Evolutionary conservation across 2,113 vertebrate species (phyloP).

Genomic region (Peromyscus polionotus): DNA sequence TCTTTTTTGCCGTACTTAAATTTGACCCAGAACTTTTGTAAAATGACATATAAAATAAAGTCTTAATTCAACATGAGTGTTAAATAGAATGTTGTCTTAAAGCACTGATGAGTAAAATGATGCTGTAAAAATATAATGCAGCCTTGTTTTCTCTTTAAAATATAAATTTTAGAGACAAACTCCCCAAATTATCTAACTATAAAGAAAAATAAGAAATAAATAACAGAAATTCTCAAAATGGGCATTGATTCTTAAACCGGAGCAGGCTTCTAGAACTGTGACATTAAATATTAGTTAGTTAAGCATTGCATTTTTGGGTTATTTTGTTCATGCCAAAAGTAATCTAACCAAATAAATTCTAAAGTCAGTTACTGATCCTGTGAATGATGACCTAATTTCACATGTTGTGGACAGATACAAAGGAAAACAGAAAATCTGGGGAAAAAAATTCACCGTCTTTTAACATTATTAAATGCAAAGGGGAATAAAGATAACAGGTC

Average conservation of each 20-base stretch:
- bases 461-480: neutral
- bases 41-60: constrained; percentile 30
- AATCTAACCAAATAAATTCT: constrained; percentile 26
- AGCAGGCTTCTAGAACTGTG: constrained; percentile 4
- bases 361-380: neutral
- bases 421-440: neutral
- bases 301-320: neutral
- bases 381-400: neutral
- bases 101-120: neutral
- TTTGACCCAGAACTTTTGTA: constrained; percentile 3
- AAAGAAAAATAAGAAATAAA: neutral
- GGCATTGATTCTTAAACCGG: neutral
- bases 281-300: constrained; percentile 22
- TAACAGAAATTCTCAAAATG: neutral
- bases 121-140: neutral
- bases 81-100: neutral
- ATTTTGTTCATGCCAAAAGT: constrained; percentile 8
- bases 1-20: neutral
- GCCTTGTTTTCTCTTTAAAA: neutral
- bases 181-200: neutral
- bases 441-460: neutral
- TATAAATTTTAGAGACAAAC: constrained; percentile 16
- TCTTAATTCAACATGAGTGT: constrained; percentile 10
- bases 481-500: neutral
- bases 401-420: neutral